Evolutionary conservation across 2,113 vertebrate genomes (phyloP).

Genomic region (Nycticorax nycticorax): DNA sequence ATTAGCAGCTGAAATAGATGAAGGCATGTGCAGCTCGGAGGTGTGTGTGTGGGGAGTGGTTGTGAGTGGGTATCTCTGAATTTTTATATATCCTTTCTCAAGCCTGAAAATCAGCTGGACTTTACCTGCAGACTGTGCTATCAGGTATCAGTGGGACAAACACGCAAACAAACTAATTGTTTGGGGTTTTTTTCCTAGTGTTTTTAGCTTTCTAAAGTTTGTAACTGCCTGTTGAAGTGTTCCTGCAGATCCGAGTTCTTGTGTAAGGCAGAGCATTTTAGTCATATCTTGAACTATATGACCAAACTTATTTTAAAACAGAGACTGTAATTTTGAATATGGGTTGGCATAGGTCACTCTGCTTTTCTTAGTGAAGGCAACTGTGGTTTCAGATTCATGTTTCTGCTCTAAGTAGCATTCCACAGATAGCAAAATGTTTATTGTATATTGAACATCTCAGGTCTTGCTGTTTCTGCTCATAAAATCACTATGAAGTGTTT

Average conservation of each 20-base stretch:
- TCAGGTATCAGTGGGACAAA: background rate
- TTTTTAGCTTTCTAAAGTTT: background rate
- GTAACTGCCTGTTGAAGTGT: background rate
- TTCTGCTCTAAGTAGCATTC: background rate
- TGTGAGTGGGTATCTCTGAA: background rate
- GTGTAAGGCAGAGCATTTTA: background rate
- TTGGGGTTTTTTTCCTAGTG: background rate
- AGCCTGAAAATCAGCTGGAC: background rate
- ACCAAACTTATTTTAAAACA: background rate
- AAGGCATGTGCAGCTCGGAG: background rate
- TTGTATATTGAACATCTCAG: background rate
- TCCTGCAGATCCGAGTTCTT: background rate
- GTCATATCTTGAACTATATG: background rate
- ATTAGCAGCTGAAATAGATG: background rate
- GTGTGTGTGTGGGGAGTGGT: background rate
- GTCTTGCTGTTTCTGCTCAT: background rate
- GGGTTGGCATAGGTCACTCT: background rate
- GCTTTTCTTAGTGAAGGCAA: background rate
- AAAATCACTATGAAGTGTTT: background rate
- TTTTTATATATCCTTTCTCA: background rate
- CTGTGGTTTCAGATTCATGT: background rate
- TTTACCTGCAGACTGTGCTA: background rate
- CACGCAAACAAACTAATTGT: background rate
- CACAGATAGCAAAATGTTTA: background rate
- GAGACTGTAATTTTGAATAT: background rate